Conservation (phyloP, 1,140 invertebrate species). For the Drosophila littoralis region DNA sequence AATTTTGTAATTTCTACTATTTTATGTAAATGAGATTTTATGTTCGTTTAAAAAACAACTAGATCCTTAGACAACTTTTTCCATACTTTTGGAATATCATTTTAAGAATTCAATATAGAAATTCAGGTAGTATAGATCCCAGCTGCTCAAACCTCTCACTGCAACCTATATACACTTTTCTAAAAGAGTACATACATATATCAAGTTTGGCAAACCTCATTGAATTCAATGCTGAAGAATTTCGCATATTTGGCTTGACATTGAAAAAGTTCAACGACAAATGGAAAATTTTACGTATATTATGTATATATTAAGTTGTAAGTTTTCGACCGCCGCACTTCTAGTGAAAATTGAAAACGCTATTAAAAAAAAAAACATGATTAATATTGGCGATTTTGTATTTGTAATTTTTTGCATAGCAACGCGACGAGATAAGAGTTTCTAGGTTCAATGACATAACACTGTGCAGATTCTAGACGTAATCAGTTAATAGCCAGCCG, state of each 20-base stretch:
- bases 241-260: conserved; percentile 51
- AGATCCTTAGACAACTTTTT: background rate
- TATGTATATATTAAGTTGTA: background rate
- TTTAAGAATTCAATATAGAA: too few species aligned
- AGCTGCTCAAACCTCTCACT: too few species aligned
- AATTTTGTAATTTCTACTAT: background rate
- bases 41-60: background rate
- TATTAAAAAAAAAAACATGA: conserved; percentile 2
- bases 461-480: conserved; percentile 16
- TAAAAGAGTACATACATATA: background rate
- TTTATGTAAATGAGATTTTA: background rate
- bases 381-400: background rate
- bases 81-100: too few species aligned
- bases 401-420: conserved; percentile 39
- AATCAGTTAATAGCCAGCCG: conserved; percentile 19
- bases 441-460: conserved; percentile 66
- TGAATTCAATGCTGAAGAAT: conserved; percentile 17
- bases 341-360: conserved; percentile 14
- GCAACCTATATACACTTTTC: too few species aligned
- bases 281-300: conserved; percentile 25
- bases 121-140: too few species aligned
- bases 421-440: conserved; percentile 62
- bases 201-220: conserved; percentile 9
- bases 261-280: conserved; percentile 51
- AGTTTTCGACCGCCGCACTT: background rate